Evolutionary conservation across 1,140 invertebrate genomes (phyloP), one percentile per base, ranked within the genome.

Genomic region (Macrostomum lignano): DNA sequence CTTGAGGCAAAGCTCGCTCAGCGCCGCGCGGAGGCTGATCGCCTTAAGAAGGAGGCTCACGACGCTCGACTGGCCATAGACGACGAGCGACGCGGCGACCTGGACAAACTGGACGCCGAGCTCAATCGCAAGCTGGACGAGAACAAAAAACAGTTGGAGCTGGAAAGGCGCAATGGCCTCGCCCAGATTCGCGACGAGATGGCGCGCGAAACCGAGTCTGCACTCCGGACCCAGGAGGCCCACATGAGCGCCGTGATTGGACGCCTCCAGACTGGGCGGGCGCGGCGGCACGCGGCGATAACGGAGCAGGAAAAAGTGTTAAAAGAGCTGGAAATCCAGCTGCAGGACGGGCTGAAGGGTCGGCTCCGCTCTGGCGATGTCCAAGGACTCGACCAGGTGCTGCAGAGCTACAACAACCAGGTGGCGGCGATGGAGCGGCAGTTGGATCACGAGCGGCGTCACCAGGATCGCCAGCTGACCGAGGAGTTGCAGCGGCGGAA

Each of bases 211-310:
- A 52, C 45, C 2, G 42, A 48, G 25, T 42, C 39, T 22, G 44
- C 47, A 2, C 38, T 54, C 15, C 31, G 37, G n/a, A 34, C 42
- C 20, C 49, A 51, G 25, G 49, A 51, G 30, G 38, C 41, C 28
- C 40, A 46, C 28, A 36, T 54, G 9, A 43, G 47, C 15, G 29
- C 39, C 20, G 28, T 50, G 14, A 52, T 54, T 40, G 51, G 46
- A n/a, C 40, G 45, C 33, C 34, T 54, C 23, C 46, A 53, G 47
- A 43, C 51, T 24, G 48, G 51, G 14, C 41, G 46, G 21, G 51
- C 49, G 7, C 44, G 50, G 39, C 35, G 51, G 37, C 38, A 47
- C 35, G 46, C 44, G 0, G 43, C 52, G 17, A 34, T 52, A 17
- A 33, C 42, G 25, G 48, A 50, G 31, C 51, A 55, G 38, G 49